These are phyloP conservation scores for Isoperla grammatica DNA, from an alignment of 2,888 invertebrate species.

Conservation along the genomic window DNA sequence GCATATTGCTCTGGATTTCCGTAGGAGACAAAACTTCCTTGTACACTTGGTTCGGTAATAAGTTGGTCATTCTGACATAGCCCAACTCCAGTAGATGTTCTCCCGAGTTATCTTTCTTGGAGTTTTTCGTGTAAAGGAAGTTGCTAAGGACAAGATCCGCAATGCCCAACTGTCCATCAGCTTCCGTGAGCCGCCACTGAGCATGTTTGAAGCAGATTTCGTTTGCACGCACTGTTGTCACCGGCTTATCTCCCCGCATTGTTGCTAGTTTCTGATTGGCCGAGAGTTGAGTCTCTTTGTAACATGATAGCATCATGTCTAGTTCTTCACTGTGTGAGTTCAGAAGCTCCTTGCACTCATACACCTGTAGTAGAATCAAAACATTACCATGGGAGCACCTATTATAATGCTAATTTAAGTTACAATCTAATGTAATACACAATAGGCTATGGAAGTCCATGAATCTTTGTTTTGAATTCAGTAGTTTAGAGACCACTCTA, in stretches of 20 bases:
- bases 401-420: too few species aligned
- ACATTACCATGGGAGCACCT: too few species aligned
- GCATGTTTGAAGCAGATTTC: conserved; percentile 99
- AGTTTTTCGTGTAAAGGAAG: conserved; percentile 95
- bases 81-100: conserved; percentile 96
- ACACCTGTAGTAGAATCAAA: conserved; percentile 63
- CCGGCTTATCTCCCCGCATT: conserved; percentile 62
- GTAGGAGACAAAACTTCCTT: conserved; percentile 79
- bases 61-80: conserved; percentile 90
- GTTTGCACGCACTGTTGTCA: conserved; percentile 70
- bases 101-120: conserved; percentile 93
- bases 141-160: conserved; percentile 93
- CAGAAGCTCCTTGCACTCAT: conserved; percentile 84
- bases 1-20: conserved; percentile 78
- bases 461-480: too few species aligned
- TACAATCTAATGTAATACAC: too few species aligned
- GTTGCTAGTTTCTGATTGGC: conserved; percentile 52
- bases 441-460: too few species aligned
- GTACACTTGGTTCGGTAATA: conserved; percentile 90
- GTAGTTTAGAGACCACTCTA: too few species aligned
- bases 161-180: conserved; percentile 96
- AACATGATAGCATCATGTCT: conserved; percentile 91
- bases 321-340: conserved; percentile 87
- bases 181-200: conserved; percentile 95
- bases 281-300: conserved; percentile 70